Evolutionary conservation across 2,113 vertebrate genomes (phyloP).

Genomic region (Zosterops borbonicus): DNA sequence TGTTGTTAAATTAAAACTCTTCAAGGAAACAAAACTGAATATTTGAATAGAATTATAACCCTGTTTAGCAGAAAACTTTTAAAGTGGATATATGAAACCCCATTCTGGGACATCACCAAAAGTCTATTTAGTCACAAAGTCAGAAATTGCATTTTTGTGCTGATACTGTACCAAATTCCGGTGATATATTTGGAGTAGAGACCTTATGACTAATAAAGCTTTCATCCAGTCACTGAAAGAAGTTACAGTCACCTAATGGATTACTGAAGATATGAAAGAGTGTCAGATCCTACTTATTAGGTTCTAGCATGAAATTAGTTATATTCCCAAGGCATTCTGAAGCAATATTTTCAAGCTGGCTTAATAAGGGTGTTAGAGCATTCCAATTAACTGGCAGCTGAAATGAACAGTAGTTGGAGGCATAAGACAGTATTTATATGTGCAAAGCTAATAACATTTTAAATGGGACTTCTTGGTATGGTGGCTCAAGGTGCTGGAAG

Average conservation of each 20-base stretch:
- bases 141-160: slow-evolving; percentile 45
- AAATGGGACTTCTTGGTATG: slow-evolving; percentile 74
- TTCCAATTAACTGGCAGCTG: slow-evolving; percentile 72
- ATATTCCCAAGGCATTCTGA: slow-evolving; percentile 75
- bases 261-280: slow-evolving; percentile 76
- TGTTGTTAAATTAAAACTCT: slow-evolving; percentile 18
- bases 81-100: slow-evolving; percentile 14
- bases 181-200: slow-evolving; percentile 67
- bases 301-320: slow-evolving; percentile 80
- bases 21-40: slow-evolving; percentile 24
- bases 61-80: slow-evolving; percentile 27
- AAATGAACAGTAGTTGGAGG: slow-evolving; percentile 73
- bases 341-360: slow-evolving; percentile 73
- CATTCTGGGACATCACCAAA: slow-evolving; percentile 24
- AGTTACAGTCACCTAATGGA: slow-evolving; percentile 74
- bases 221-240: slow-evolving; percentile 69
- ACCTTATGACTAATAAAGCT: slow-evolving; percentile 72
- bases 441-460: slow-evolving; percentile 75
- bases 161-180: slow-evolving; percentile 58
- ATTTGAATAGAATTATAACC: slow-evolving; percentile 34
- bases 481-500: slow-evolving; percentile 53
- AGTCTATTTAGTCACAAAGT: slow-evolving; percentile 56
- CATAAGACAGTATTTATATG: slow-evolving; percentile 71
- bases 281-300: slow-evolving; percentile 74
- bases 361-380: slow-evolving; percentile 71